A percentile compares a stretch with the other conserved stretches of the same genome.
Conservation (phyloP, 2,888 invertebrate genomes). For the Drosophila pegasa region DNA sequence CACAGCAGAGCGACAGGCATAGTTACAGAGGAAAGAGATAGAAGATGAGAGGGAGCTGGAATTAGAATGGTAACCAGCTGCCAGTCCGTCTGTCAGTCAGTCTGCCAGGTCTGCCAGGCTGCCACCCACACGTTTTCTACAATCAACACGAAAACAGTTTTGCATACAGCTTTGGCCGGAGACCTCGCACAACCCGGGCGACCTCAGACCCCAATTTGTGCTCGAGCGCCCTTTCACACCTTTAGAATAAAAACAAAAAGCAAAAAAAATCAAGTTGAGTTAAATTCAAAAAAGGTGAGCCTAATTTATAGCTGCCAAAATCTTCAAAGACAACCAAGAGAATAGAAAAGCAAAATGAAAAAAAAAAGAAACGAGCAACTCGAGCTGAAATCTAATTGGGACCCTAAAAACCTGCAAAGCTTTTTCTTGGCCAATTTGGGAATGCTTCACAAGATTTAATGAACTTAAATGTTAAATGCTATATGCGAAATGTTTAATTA, state of each 20-base stretch:
- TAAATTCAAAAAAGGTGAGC: conserved; percentile 50
- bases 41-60: conserved; percentile 3
- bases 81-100: conserved; percentile 23
- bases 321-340: conserved; percentile 47
- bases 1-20: conserved; percentile 37
- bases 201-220: conserved; percentile 52
- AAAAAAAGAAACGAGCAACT: conserved; percentile 39
- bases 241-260: conserved; percentile 22
- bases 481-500: conserved; percentile 71
- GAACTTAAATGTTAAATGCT: conserved; percentile 63
- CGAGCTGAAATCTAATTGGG: conserved; percentile 71
- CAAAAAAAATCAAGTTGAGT: conserved; percentile 2
- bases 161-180: conserved; percentile 57
- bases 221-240: conserved; percentile 51
- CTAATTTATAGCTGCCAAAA: conserved; percentile 67
- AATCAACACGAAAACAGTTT: conserved; percentile 66
- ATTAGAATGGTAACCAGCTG: conserved; percentile 46
- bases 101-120: conserved; percentile 11
- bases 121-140: conserved; percentile 54
- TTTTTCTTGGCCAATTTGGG: conserved; percentile 42
- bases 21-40: conserved; percentile 14
- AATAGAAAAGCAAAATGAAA: not conserved
- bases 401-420: conserved; percentile 51
- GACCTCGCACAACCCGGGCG: conserved; percentile 10
- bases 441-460: conserved; percentile 56